Evolutionary conservation across 2,888 invertebrate species (phyloP).

Genomic region (Proisotoma minuta): DNA sequence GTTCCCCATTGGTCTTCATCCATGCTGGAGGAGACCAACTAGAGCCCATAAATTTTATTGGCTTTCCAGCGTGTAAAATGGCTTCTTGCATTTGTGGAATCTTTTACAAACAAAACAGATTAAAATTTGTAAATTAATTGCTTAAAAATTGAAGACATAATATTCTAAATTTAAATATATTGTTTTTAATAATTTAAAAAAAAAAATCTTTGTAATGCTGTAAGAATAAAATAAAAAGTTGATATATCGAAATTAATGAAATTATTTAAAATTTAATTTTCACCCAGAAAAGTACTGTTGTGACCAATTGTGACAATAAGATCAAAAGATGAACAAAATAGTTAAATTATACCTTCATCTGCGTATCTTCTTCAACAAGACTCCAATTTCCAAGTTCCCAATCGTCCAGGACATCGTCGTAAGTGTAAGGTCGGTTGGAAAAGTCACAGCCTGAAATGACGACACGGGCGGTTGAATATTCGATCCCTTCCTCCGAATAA

Average conservation of each 20-base stretch:
- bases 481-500: constrained; percentile 33
- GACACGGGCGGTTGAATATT: constrained; percentile 32
- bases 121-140: not conserved
- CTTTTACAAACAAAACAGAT: constrained; percentile 13
- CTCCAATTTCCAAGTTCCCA: constrained; percentile 60
- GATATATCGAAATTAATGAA: not conserved
- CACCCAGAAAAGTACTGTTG: no score
- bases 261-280: not conserved
- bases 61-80: constrained; percentile 12
- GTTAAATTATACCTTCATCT: constrained; percentile 63
- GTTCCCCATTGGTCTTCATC: constrained; percentile 54
- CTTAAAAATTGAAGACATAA: no score
- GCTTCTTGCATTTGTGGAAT: constrained; percentile 40
- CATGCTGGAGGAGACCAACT: constrained; percentile 57
- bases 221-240: not conserved
- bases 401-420: constrained; percentile 46
- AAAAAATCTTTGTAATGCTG: not conserved
- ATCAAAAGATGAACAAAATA: no score
- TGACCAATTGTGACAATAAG: no score
- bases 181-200: no score
- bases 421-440: constrained; percentile 37
- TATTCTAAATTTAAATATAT: no score
- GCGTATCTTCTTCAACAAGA: constrained; percentile 63
- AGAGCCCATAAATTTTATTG: constrained; percentile 52
- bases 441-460: constrained; percentile 40